A percentile compares a stretch with the other conserved stretches of the same genome.
phyloP scores from a whole-genome alignment of 2,113 vertebrate species.

The Oreochromis tanganicae region DNA sequence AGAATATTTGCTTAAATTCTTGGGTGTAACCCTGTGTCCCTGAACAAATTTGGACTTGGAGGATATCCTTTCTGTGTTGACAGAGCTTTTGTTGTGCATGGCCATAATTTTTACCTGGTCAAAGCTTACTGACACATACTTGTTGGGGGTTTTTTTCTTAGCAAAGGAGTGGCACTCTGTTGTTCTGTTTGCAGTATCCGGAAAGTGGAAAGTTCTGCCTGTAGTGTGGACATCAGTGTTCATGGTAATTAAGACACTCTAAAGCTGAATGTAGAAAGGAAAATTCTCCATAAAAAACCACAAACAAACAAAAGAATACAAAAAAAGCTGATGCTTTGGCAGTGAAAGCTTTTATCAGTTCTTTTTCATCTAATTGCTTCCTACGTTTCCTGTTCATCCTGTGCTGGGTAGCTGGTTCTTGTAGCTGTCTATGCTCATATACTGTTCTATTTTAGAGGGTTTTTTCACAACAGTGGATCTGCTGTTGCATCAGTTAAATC shows the following conservation, averaged over 20 bases:
- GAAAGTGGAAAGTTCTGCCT: neutral
- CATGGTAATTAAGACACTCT: neutral
- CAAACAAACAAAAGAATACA: neutral
- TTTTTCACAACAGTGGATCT: neutral
- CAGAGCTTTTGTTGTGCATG: slow-evolving; percentile 8
- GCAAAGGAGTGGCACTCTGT: neutral
- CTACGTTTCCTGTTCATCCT: neutral
- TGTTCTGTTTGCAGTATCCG: neutral
- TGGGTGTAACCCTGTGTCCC: slow-evolving; percentile 4
- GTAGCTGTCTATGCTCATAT: neutral
- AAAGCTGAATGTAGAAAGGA: neutral
- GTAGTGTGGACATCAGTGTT: neutral
- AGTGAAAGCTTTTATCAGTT: neutral
- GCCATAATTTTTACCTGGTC: neutral
- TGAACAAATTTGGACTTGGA: slow-evolving; percentile 37
- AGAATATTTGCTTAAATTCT: slow-evolving; percentile 49
- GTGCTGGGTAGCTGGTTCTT: neutral
- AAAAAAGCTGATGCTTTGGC: neutral
- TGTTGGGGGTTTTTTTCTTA: rapidly evolving
- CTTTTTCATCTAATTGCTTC: neutral
- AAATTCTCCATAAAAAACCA: neutral
- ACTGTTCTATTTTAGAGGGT: neutral
- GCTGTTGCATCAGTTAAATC: neutral
- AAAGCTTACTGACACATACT: neutral
- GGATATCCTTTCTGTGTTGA: neutral